These are phyloP conservation scores for Sebastes glaucus DNA, from an alignment of 2,797 vertebrate genomes.

Conservation along the genomic window DNA sequence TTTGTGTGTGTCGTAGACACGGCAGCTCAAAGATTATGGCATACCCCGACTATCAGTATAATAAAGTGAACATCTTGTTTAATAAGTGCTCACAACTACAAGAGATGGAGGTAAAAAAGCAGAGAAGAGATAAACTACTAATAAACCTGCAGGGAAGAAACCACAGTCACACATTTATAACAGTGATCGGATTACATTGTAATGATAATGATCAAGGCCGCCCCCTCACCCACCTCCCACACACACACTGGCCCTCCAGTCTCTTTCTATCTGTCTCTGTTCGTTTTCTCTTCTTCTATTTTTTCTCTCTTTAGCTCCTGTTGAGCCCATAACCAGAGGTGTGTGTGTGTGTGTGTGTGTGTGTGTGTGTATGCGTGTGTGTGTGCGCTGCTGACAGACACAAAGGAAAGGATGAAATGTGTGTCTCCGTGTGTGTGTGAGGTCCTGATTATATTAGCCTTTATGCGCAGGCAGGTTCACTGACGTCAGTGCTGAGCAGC, in stretches of 20 bases:
- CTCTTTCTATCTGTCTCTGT: neutral
- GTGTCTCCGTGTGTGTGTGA: conserved; percentile 1
- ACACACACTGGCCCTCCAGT: neutral
- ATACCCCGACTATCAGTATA: neutral
- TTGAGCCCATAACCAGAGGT: conserved; percentile 24
- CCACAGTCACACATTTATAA: neutral
- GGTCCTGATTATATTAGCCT: conserved; percentile 71
- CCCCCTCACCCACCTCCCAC: neutral
- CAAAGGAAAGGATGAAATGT: conserved; percentile 31
- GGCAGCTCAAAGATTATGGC: neutral
- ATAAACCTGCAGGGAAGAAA: neutral
- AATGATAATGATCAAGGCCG: conserved; percentile 21
- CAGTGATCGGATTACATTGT: conserved; percentile 37
- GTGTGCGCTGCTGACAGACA: conserved; percentile 8
- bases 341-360: conserved; percentile 6
- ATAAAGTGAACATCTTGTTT: neutral
- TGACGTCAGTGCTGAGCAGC: conserved; percentile 67
- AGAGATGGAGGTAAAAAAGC: neutral
- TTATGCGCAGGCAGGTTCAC: conserved; percentile 59
- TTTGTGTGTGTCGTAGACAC: neutral
- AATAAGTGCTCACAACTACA: neutral
- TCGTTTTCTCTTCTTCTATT: neutral
- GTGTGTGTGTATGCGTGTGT: neutral
- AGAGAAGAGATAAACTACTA: neutral
- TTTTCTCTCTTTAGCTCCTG: neutral